Conservation (phyloP, 2,888 invertebrate species). For the Laothoe populi region DNA sequence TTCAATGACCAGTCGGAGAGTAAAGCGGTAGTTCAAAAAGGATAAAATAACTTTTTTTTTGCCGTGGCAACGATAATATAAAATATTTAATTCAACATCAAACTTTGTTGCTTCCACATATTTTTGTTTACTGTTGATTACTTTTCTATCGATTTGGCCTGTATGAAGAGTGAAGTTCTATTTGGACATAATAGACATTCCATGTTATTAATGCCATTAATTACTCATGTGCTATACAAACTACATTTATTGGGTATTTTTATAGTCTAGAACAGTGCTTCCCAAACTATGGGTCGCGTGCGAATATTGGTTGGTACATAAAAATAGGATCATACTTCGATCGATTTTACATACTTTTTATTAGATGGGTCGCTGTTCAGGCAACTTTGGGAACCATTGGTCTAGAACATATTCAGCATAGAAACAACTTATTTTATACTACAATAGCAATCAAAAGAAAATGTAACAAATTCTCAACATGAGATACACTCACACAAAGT, state of each 20-base stretch:
- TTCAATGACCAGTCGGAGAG: no score
- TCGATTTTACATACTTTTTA: no score
- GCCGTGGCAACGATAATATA: background rate
- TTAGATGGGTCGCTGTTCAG: no score
- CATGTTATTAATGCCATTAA: background rate
- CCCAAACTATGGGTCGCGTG: no score
- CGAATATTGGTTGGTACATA: no score
- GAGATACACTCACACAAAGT: slow-evolving; percentile 23
- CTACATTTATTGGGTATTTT: no score
- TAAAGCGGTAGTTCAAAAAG: background rate
- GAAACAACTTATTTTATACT: background rate
- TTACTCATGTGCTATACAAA: no score
- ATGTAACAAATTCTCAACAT: background rate
- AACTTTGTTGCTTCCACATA: background rate
- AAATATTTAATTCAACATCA: background rate
- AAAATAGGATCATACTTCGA: no score
- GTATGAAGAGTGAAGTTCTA: background rate
- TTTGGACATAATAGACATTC: background rate
- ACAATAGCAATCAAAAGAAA: background rate
- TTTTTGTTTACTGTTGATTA: slow-evolving; percentile 28
- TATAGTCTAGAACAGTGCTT: no score
- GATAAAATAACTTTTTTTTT: background rate
- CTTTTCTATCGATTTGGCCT: slow-evolving; percentile 26
- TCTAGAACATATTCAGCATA: no score
- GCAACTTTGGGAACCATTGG: no score